These are phyloP conservation scores for Pseudoips prasinana DNA, from an alignment of 2,888 invertebrate genomes.

Conservation along the genomic window DNA sequence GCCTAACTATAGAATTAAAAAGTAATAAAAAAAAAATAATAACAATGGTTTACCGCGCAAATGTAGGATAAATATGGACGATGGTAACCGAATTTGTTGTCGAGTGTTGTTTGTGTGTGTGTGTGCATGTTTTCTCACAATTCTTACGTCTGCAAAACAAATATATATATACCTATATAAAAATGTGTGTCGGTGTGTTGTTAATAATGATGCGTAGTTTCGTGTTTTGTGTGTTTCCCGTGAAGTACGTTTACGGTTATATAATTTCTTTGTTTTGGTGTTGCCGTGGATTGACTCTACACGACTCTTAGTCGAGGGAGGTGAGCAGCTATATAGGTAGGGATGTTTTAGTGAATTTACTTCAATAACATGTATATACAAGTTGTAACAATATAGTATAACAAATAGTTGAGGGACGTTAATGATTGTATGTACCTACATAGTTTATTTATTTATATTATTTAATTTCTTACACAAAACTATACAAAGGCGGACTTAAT, in stretches of 20 bases:
- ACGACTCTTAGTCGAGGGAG: constrained; percentile 10
- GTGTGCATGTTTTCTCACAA: constrained; percentile 53
- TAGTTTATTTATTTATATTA: no score
- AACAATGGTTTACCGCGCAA: constrained; percentile 61
- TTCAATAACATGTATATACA: no score
- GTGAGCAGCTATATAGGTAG: constrained; percentile 8
- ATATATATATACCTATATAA: no score
- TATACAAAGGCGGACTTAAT: no score
- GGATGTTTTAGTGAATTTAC: no score
- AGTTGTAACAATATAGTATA: no score
- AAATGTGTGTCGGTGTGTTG: not conserved
- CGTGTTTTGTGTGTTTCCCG: constrained; percentile 40
- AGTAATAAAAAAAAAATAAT: constrained; percentile 38
- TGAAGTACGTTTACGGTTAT: constrained; percentile 65
- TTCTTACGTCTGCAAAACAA: constrained; percentile 18
- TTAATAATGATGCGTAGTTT: constrained; percentile 37
- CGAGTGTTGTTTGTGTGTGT: constrained; percentile 48
- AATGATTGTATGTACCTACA: no score
- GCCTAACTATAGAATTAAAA: constrained; percentile 31
- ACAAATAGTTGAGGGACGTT: no score
- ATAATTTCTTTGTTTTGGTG: constrained; percentile 53
- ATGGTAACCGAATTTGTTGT: constrained; percentile 43
- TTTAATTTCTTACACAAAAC: no score
- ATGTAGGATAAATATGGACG: constrained; percentile 68
- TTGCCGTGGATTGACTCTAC: constrained; percentile 8